Percentiles rank a stretch among this genome's conserved stretches.
Conservation (phyloP, 1,140 invertebrate species). For the Bombus consobrinus region DNA sequence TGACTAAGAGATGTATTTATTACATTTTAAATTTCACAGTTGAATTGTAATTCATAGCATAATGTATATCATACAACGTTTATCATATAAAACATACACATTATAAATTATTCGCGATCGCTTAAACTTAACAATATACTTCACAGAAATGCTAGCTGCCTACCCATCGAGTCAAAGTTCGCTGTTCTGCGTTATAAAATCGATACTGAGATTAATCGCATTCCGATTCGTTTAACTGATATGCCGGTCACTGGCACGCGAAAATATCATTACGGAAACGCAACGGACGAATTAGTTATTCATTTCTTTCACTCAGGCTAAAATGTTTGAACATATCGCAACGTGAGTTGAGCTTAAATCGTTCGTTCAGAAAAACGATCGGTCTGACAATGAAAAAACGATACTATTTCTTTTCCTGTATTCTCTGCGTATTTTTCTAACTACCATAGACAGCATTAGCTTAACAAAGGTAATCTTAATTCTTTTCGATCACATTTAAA, state of each 20-base stretch:
- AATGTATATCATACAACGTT: no score
- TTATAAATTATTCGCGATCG: no score
- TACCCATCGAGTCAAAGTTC: not conserved
- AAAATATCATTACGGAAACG: slow-evolving; percentile 24
- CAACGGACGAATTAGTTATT: slow-evolving; percentile 39
- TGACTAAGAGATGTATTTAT: no score
- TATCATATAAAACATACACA: no score
- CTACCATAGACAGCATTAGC: no score
- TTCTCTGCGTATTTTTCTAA: not conserved
- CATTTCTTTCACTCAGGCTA: not conserved
- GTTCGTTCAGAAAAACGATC: not conserved
- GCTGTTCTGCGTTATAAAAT: slow-evolving; percentile 16
- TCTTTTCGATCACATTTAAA: no score
- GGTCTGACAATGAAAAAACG: not conserved
- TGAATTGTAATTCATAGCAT: no score
- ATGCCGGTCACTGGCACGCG: slow-evolving; percentile 22
- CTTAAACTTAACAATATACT: not conserved
- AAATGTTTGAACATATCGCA: not conserved
- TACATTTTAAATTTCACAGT: no score
- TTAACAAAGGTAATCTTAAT: no score
- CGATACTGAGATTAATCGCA: slow-evolving; percentile 55
- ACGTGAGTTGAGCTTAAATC: not conserved
- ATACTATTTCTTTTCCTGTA: not conserved
- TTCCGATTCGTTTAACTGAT: slow-evolving; percentile 49
- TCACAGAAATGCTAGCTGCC: not conserved